A percentile compares a stretch with the other conserved stretches of the same genome.
phyloP scores from a whole-genome alignment of 1,140 invertebrate species.

The Eufriesea mexicana region DNA sequence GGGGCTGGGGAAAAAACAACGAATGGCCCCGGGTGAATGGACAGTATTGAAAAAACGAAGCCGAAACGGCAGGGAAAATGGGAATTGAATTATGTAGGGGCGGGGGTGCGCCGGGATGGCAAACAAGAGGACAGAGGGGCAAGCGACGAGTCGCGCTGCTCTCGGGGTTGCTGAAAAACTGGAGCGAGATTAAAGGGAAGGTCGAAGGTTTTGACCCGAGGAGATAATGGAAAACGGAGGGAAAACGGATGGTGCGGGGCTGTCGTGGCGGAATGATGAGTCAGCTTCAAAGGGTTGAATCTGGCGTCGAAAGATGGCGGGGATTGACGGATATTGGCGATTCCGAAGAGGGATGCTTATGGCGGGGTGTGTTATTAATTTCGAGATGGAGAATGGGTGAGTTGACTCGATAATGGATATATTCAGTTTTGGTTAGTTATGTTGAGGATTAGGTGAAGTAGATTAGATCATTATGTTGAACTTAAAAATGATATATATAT shows the following conservation, averaged over 20 bases:
- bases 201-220: slow-evolving; percentile 5
- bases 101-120: background rate
- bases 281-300: background rate
- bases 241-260: background rate
- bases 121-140: background rate
- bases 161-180: slow-evolving; percentile 11
- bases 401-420: too few species aligned
- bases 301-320: background rate
- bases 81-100: slow-evolving; percentile 11
- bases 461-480: too few species aligned
- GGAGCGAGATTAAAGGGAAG: slow-evolving; percentile 15
- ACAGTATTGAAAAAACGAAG: background rate
- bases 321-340: background rate
- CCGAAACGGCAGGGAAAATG: background rate
- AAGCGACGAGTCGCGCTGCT: background rate
- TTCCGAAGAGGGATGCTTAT: background rate
- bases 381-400: too few species aligned
- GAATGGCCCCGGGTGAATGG: background rate
- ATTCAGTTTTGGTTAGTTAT: too few species aligned
- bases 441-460: too few species aligned
- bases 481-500: too few species aligned
- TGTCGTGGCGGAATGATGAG: background rate
- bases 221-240: slow-evolving; percentile 2
- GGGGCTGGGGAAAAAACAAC: background rate
- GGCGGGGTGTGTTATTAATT: too few species aligned